Evolutionary conservation across 2,113 vertebrate species (phyloP).

Genomic region (Malaclemys terrapin): DNA sequence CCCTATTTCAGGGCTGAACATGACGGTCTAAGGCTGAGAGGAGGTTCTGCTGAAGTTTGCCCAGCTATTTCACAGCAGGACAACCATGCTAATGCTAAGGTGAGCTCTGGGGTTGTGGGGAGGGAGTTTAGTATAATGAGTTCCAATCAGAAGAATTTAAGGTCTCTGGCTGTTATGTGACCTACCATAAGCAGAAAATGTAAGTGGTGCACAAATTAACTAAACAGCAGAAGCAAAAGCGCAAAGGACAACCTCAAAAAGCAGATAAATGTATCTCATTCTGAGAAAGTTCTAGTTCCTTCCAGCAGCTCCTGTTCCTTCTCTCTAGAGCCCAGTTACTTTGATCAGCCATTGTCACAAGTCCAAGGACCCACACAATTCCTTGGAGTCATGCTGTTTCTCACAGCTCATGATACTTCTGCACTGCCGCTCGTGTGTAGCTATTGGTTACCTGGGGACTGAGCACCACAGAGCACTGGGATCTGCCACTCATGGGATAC

Average conservation of each 20-base stretch:
- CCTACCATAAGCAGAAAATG: neutral
- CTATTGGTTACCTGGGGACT: neutral
- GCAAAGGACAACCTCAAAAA: neutral
- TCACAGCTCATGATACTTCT: neutral
- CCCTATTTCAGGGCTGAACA: neutral
- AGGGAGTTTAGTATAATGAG: neutral
- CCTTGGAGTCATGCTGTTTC: neutral
- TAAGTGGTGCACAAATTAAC: neutral
- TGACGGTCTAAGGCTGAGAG: neutral
- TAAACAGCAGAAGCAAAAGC: neutral
- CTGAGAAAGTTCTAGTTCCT: neutral
- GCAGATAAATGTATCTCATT: neutral
- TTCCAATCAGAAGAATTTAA: neutral
- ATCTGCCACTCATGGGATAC: neutral
- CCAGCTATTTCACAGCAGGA: neutral
- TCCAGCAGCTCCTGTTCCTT: neutral
- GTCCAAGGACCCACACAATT: accelerated
- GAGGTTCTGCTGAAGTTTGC: neutral
- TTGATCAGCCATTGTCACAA: neutral
- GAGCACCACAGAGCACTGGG: neutral
- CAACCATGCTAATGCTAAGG: neutral
- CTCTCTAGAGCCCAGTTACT: neutral
- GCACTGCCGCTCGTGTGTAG: neutral
- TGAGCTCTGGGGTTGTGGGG: neutral
- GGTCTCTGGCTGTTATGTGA: neutral